Percentiles rank a stretch among this genome's conserved stretches.
Evolutionary conservation across 2,888 invertebrate genomes (phyloP).

Genomic region (Sesamia inferens): DNA sequence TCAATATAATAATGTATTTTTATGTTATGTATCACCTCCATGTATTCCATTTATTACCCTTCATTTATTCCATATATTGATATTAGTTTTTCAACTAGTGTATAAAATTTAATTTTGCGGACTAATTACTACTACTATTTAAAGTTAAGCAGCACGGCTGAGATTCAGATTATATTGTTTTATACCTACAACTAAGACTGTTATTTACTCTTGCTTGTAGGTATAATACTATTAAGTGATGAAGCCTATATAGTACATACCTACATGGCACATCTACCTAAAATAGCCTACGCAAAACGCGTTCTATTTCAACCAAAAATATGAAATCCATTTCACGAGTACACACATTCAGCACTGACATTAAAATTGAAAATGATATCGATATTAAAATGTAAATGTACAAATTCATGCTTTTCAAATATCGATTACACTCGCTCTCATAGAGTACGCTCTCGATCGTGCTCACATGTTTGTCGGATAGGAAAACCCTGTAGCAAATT

Average conservation of each 20-base stretch:
- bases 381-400: slow-evolving; percentile 39
- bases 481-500: slow-evolving; percentile 43
- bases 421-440: slow-evolving; percentile 40
- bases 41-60: too few relatives aligned
- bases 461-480: slow-evolving; percentile 44
- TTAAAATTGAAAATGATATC: slow-evolving; percentile 29
- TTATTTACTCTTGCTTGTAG: too few relatives aligned
- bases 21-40: too few relatives aligned
- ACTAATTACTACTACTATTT: neutral
- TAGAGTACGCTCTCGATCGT: slow-evolving; percentile 21
- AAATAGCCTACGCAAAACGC: slow-evolving; percentile 1
- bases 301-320: neutral
- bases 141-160: neutral
- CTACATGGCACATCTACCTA: too few relatives aligned
- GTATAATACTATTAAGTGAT: neutral
- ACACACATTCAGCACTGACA: neutral
- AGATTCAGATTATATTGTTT: too few relatives aligned
- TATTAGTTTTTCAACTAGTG: too few relatives aligned
- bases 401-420: slow-evolving; percentile 41
- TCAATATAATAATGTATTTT: too few relatives aligned
- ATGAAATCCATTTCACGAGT: slow-evolving; percentile 1
- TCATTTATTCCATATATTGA: too few relatives aligned
- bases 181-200: neutral
- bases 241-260: neutral
- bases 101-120: too few relatives aligned